Percentiles rank a stretch among this genome's conserved stretches.
phyloP scores from a whole-genome alignment of 2,797 vertebrate species.

The Syngnathus acus region DNA sequence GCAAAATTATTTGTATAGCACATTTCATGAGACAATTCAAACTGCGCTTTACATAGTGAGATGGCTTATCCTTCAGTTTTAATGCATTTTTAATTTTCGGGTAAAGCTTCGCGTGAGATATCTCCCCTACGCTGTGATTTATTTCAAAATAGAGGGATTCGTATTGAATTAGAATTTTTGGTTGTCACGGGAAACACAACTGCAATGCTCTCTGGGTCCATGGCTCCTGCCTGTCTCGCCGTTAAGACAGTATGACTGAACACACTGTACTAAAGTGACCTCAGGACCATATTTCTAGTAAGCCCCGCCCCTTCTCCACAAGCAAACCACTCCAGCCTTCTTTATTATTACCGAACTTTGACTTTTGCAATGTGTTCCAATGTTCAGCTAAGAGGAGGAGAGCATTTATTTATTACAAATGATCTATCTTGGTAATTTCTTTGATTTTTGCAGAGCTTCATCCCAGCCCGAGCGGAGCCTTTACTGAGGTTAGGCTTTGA shows the following conservation, averaged over 20 bases:
- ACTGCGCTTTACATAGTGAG: no score
- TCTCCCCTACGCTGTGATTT: neutral
- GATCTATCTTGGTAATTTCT: neutral
- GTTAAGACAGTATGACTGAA: neutral
- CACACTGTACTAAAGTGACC: neutral
- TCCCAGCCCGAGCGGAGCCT: constrained; percentile 75
- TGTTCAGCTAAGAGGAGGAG: neutral
- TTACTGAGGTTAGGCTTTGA: constrained; percentile 77
- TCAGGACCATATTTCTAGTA: neutral
- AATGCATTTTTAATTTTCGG: neutral
- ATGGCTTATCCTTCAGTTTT: neutral
- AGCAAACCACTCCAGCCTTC: constrained; percentile 1
- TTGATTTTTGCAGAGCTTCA: constrained; percentile 67
- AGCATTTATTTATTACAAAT: neutral
- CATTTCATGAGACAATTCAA: no score
- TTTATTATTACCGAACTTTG: constrained; percentile 1
- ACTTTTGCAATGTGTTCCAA: constrained; percentile 1
- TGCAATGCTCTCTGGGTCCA: neutral
- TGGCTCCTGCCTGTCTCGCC: constrained; percentile 15
- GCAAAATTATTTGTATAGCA: no score
- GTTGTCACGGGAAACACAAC: neutral
- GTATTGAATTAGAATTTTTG: neutral
- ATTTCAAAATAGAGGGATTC: neutral
- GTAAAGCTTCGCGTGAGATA: neutral
- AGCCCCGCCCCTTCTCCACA: neutral